A percentile compares a stretch with the other conserved stretches of the same genome.
Conservation (phyloP, 2,113 vertebrate species). For the Motacilla tschutschensis region DNA sequence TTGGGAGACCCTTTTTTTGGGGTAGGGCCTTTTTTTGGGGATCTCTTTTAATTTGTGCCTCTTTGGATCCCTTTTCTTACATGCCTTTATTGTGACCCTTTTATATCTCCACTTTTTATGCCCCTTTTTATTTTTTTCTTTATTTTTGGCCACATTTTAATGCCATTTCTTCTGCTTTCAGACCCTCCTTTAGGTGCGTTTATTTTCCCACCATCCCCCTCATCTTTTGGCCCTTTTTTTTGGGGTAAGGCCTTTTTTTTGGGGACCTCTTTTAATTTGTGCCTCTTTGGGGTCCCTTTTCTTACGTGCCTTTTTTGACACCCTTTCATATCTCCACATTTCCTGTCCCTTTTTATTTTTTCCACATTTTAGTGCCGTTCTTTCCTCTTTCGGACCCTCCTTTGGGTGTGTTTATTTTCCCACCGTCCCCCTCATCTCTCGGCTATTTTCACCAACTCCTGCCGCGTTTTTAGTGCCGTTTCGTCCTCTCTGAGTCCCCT, state of each 20-base stretch:
- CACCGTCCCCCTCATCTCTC: fast-evolving
- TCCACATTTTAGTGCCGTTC: fast-evolving
- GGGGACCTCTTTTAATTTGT: too few relatives aligned
- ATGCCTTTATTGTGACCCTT: too few relatives aligned
- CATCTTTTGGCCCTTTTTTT: not conserved
- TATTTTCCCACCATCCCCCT: fast-evolving
- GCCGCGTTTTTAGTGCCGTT: fast-evolving
- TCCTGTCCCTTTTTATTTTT: too few relatives aligned
- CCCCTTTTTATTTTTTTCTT: too few relatives aligned
- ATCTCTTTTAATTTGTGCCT: not conserved
- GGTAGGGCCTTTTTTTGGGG: not conserved
- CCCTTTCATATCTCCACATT: too few relatives aligned
- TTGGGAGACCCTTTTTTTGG: not conserved
- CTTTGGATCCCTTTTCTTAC: too few relatives aligned
- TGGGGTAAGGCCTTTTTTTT: too few relatives aligned
- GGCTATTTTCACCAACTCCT: fast-evolving
- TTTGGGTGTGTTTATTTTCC: fast-evolving
- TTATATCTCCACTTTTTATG: too few relatives aligned
- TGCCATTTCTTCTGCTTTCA: too few relatives aligned
- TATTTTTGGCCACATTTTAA: too few relatives aligned
- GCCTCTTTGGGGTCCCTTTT: not conserved
- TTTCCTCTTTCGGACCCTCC: fast-evolving
- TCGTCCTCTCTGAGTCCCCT: not conserved
- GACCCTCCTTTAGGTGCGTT: too few relatives aligned
- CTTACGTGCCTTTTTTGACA: fast-evolving